Evolutionary conservation across 2,888 invertebrate genomes (phyloP), one percentile per base, ranked within the genome.

Genomic region (Mystacides longicornis): DNA sequence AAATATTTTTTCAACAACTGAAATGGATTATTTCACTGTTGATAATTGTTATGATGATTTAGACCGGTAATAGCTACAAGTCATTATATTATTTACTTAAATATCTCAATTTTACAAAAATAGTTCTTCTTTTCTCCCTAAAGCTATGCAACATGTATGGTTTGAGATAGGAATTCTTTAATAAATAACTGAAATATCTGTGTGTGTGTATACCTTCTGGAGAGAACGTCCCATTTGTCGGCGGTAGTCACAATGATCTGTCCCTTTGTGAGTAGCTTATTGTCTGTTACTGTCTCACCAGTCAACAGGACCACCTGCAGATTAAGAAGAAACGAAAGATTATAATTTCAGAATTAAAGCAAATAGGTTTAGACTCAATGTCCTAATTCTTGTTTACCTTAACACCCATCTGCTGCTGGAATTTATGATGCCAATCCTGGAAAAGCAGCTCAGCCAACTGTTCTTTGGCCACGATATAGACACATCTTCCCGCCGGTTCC

Each of bases 151-250:
- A n/a, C n/a, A n/a, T n/a, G n/a, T n/a, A n/a, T n/a, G n/a, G n/a
- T n/a, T n/a, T n/a, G n/a, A n/a, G n/a, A n/a, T n/a, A n/a, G n/a
- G n/a, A n/a, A n/a, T n/a, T n/a, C n/a, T n/a, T n/a, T n/a, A n/a
- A n/a, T n/a, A n/a, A n/a, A n/a, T n/a, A n/a, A n/a, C n/a, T n/a
- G n/a, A n/a, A n/a, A n/a, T n/a, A n/a, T n/a, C n/a, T n/a, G n/a
- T n/a, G n/a, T 52, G 37, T 37, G 16, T 5, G 7, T 64, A 54
- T 45, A 76, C 77, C 77, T 81, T 54, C 99, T 80, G 0, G 99
- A 99, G 2, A 99, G 77, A 2, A 99, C 93, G 69, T 99, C 99
- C 99, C 99, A 99, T 65, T 96, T 95, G 67, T 98, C 97, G 0
- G 97, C 96, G 0, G 97, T 98, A 3, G 93, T 90, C 60, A 99